Evolutionary conservation across 2,797 vertebrate species (phyloP), one percentile per base, ranked within the genome.

Genomic region (Falco berigora): DNA sequence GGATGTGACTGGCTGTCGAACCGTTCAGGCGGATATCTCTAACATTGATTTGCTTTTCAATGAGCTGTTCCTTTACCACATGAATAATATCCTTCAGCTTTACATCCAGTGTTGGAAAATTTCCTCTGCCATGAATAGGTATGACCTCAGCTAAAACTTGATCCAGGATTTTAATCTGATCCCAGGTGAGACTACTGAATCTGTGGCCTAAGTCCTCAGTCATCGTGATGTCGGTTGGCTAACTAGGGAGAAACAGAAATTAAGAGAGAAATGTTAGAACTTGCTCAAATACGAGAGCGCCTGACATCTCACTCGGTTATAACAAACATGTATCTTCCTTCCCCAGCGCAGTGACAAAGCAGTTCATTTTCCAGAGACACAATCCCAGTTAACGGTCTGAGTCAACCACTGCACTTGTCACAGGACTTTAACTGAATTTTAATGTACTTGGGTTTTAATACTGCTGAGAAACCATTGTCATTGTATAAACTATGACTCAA

Each of bases 21-120:
- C 99, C 99, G 3, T 99, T 99, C 85, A 99, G 96, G 58, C 99
- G 98, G 36, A 99, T 98, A 94, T 99, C 99, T 85, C 98, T 97
- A 14, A 99, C 98, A 2, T 86, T 95, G 93, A 99, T 99, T 23
- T 98, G 98, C 95, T 99, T 99, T 62, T 98, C 97, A 91, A 98
- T 97, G 66, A 99, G 98, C 94, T 98, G 98, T 59, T 98, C 97
- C 92, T 98, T 98, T 71, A 99, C 99, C 40, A 98, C 96, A 32
- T 98, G 98, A 96, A 99, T 99, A 75, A 99, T 99, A 97, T 99
- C 98, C 95, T 99, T 99, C 1, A 98, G 99, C 94, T 99, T 99
- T 78, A 99, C 98, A 96, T 99, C 99, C 98, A 99, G 76, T 0
- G 99, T 99, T 32, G 99, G 99, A 77, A 99, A 99, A 98, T 99